Conservation (phyloP, 2,113 vertebrate species). For the Fulica atra region DNA sequence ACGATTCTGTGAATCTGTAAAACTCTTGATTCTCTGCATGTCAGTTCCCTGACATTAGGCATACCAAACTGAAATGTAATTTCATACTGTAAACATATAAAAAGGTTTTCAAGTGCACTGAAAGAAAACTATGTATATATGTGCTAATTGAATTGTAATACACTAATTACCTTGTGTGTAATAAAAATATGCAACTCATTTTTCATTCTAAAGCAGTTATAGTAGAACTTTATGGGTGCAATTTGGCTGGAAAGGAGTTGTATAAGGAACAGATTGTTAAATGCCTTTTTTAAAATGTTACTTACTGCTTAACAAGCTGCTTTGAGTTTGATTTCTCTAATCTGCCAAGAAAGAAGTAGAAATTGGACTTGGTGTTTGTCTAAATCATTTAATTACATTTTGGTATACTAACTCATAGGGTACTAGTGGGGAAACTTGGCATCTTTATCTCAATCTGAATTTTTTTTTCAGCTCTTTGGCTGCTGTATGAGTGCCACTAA, state of each 20-base stretch:
- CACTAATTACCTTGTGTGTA: neutral
- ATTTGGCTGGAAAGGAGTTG: conserved; percentile 43
- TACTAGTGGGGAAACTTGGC: neutral
- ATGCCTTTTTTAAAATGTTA: neutral
- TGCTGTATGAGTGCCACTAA: neutral
- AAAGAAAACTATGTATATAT: conserved; percentile 5
- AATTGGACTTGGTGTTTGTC: neutral
- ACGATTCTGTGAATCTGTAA: too few species aligned
- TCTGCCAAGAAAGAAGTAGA: neutral
- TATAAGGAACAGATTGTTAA: conserved; percentile 58
- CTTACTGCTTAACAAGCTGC: conserved; percentile 47
- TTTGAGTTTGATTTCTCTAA: neutral
- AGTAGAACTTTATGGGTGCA: conserved; percentile 33
- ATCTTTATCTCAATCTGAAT: neutral
- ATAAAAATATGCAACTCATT: conserved; percentile 36
- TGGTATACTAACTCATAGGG: neutral
- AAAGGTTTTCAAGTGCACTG: neutral
- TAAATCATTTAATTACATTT: conserved; percentile 36
- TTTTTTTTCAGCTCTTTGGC: neutral
- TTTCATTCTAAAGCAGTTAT: conserved; percentile 30
- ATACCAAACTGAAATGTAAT: neutral
- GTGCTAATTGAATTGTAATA: neutral
- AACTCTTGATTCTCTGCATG: neutral
- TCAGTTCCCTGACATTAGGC: neutral
- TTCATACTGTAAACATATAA: neutral